Percentiles rank a stretch among this genome's conserved stretches.
Conservation (phyloP, 64 coral and sea anemone genomes). For the Porites australiensis region DNA sequence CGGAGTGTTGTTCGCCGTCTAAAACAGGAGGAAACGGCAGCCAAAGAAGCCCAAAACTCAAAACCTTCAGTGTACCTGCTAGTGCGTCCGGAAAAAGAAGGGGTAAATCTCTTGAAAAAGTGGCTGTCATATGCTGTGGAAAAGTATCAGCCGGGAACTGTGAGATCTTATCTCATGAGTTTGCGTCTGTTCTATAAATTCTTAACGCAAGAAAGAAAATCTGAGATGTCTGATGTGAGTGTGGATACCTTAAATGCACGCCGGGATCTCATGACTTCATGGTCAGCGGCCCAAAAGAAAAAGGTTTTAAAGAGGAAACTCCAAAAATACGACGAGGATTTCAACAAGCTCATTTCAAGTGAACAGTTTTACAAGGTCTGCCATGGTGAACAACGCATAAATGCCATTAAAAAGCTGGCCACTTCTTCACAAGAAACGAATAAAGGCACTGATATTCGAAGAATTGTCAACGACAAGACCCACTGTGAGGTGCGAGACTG, state of each 20-base stretch:
- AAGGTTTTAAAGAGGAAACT: conserved; percentile 45
- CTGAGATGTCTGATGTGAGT: conserved; percentile 39
- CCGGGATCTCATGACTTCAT: conserved; percentile 65
- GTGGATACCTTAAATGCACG: conserved; percentile 43
- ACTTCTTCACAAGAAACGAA: conserved; percentile 45
- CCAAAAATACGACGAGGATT: conserved; percentile 58
- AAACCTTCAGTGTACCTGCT: conserved; percentile 42
- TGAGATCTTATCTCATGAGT: conserved; percentile 65
- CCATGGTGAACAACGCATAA: conserved; percentile 56
- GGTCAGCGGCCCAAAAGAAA: conserved; percentile 70
- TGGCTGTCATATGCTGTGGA: conserved; percentile 62
- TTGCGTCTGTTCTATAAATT: conserved; percentile 58
- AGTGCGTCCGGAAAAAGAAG: conserved; percentile 55
- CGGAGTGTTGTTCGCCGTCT: conserved; percentile 43
- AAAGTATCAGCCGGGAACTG: conserved; percentile 68
- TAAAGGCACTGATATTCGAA: conserved; percentile 24
- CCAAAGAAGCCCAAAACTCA: conserved; percentile 18
- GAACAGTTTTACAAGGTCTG: conserved; percentile 47
- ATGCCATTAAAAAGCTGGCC: conserved; percentile 25
- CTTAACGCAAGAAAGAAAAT: conserved; percentile 57
- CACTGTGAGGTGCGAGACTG: conserved; percentile 62
- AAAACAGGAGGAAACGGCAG: conserved; percentile 48
- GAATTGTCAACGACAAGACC: conserved; percentile 42
- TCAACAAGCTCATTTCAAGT: conserved; percentile 31
- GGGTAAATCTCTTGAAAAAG: conserved; percentile 55